A percentile compares a stretch with the other conserved stretches of the same genome.
Conservation (phyloP, 2,797 vertebrate species). For the Sphenodon punctatus region DNA sequence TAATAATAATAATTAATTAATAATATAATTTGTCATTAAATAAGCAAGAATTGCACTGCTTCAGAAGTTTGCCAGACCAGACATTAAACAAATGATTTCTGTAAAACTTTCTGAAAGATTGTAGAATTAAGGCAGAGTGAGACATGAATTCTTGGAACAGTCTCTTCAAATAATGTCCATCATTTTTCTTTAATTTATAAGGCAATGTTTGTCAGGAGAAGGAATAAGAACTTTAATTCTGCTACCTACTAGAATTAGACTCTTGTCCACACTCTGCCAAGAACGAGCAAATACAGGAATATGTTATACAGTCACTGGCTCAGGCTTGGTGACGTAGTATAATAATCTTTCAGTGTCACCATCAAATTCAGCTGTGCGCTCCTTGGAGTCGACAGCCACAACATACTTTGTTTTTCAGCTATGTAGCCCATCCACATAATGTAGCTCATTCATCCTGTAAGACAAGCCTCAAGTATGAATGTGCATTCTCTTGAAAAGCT, state of each 20-base stretch:
- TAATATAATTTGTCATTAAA: no score
- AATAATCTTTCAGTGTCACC: conserved; percentile 52
- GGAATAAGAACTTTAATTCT: conserved; percentile 42
- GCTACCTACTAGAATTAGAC: conserved; percentile 46
- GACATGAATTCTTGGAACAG: neutral
- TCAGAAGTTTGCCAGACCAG: neutral
- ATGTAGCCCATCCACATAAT: conserved; percentile 62
- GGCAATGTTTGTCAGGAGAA: neutral
- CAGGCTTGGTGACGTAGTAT: conserved; percentile 26
- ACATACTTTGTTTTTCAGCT: conserved; percentile 59
- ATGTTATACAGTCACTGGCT: conserved; percentile 49
- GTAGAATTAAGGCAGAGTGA: neutral
- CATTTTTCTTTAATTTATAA: neutral
- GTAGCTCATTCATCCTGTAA: conserved; percentile 53
- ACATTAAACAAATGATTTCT: neutral
- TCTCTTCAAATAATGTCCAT: neutral
- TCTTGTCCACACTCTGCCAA: conserved; percentile 29
- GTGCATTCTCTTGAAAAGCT: conserved; percentile 60
- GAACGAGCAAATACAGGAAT: conserved; percentile 22
- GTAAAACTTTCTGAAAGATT: neutral
- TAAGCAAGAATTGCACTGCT: no score
- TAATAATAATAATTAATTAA: no score
- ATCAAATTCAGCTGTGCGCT: conserved; percentile 44
- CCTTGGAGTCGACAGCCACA: conserved; percentile 55
- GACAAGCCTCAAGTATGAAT: conserved; percentile 60